Percentiles rank a stretch among this genome's conserved stretches.
phyloP scores from a whole-genome alignment of 2,888 invertebrate species.

The Amblyjoppa proteus region DNA sequence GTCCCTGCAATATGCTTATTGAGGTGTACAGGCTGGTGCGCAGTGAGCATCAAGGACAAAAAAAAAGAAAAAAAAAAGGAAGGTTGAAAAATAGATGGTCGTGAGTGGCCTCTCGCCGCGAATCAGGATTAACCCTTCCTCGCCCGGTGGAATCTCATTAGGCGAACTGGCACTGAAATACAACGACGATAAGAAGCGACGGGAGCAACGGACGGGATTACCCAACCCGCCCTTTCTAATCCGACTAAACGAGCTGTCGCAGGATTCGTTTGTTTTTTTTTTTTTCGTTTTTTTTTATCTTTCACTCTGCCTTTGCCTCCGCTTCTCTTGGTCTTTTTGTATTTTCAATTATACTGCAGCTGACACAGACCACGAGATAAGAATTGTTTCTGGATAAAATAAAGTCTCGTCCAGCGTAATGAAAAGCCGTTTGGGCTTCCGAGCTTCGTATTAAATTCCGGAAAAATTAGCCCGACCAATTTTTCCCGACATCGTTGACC shows the following conservation, averaged over 20 bases:
- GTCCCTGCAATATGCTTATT: slow-evolving; percentile 36
- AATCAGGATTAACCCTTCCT: slow-evolving; percentile 68
- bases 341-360: slow-evolving; percentile 62
- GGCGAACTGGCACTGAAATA: slow-evolving; percentile 66
- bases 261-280: slow-evolving; percentile 52
- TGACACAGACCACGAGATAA: slow-evolving; percentile 24
- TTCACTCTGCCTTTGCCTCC: slow-evolving; percentile 1
- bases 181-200: slow-evolving; percentile 68
- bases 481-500: neutral
- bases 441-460: slow-evolving; percentile 4
- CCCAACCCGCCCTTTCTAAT: slow-evolving; percentile 67
- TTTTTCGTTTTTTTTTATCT: slow-evolving; percentile 18
- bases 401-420: neutral
- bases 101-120: slow-evolving; percentile 56
- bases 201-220: slow-evolving; percentile 65
- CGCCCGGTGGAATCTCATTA: slow-evolving; percentile 69
- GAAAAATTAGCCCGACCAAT: neutral
- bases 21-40: slow-evolving; percentile 3
- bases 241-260: slow-evolving; percentile 64
- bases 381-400: slow-evolving; percentile 1
- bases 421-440: slow-evolving; percentile 3
- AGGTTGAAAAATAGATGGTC: slow-evolving; percentile 7
- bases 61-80: slow-evolving; percentile 23
- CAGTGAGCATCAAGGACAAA: slow-evolving; percentile 12
- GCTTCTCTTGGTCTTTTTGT: slow-evolving; percentile 1